phyloP scores from a whole-genome alignment of 1,140 invertebrate genomes.

The Fopius arisanus region DNA sequence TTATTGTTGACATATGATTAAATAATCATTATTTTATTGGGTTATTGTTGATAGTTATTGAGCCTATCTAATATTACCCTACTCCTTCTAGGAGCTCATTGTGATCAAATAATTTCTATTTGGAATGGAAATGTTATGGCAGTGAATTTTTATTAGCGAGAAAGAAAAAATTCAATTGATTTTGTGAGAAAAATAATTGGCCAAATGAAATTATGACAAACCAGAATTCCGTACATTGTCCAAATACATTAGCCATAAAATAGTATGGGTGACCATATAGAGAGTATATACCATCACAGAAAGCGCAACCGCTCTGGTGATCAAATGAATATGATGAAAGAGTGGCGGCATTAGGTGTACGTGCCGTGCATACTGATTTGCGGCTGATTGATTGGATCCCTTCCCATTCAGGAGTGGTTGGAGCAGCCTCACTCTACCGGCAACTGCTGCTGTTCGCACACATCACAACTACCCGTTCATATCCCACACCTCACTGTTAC shows the following conservation, averaged over 20 bases:
- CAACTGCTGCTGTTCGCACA: constrained; percentile 18
- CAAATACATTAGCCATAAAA: not conserved
- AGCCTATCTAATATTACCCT: no score
- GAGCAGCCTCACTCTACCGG: constrained; percentile 33
- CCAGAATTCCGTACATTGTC: not conserved
- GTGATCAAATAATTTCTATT: no score
- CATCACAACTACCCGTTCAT: constrained; percentile 27
- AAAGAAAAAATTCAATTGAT: no score
- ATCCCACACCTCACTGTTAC: constrained; percentile 38
- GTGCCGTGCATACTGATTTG: constrained; percentile 66
- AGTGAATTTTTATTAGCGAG: no score
- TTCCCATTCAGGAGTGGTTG: constrained; percentile 36
- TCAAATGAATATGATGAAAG: constrained; percentile 67
- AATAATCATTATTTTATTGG: no score
- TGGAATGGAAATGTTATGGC: no score
- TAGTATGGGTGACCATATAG: constrained; percentile 11
- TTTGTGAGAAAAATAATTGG: no score
- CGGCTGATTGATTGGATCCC: constrained; percentile 65
- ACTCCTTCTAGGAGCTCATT: no score
- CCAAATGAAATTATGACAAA: not conserved
- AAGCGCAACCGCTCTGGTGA: constrained; percentile 41
- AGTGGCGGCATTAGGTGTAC: constrained; percentile 64
- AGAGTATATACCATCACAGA: constrained; percentile 2
- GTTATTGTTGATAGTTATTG: no score
- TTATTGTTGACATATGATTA: no score